phyloP scores from a whole-genome alignment of 2,888 invertebrate genomes.

The Liodrosophila aerea region DNA sequence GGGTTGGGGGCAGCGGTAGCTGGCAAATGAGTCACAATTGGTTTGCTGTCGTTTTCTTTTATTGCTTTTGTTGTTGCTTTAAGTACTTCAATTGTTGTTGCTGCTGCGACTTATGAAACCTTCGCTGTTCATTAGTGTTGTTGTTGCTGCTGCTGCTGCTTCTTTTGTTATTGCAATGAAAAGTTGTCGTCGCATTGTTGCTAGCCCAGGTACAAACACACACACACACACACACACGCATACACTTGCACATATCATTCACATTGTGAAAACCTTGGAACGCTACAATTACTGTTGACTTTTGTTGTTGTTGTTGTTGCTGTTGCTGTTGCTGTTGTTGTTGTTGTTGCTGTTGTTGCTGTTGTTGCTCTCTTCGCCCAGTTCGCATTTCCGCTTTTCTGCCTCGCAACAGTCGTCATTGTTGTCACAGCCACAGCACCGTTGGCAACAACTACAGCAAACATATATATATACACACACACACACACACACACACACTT shows the following conservation, averaged over 20 bases:
- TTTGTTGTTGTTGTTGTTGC: conserved; percentile 42
- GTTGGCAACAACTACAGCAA: conserved; percentile 61
- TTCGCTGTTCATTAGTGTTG: conserved; percentile 66
- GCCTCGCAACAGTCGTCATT: conserved; percentile 63
- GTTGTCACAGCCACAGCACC: conserved; percentile 64
- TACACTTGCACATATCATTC: conserved; percentile 53
- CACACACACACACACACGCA: conserved; percentile 3
- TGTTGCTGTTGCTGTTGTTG: conserved; percentile 33
- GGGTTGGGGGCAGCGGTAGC: no score
- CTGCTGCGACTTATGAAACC: conserved; percentile 70
- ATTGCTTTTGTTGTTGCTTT: conserved; percentile 54
- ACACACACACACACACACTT: conserved; percentile 6
- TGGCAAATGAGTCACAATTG: conserved; percentile 72
- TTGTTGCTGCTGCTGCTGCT: conserved; percentile 36
- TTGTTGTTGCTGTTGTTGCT: conserved; percentile 41
- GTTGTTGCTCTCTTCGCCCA: conserved; percentile 53
- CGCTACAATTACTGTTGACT: conserved; percentile 73
- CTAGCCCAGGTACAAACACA: conserved; percentile 62
- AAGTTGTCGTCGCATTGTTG: conserved; percentile 67
- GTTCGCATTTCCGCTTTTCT: conserved; percentile 75
- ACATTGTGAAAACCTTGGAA: conserved; percentile 73
- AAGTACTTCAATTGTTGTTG: conserved; percentile 46
- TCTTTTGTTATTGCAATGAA: conserved; percentile 61
- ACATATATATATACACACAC: conserved; percentile 10
- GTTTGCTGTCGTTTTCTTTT: conserved; percentile 53